Evolutionary conservation across 1,140 invertebrate species (phyloP).

Genomic region (Ladona fulva): DNA sequence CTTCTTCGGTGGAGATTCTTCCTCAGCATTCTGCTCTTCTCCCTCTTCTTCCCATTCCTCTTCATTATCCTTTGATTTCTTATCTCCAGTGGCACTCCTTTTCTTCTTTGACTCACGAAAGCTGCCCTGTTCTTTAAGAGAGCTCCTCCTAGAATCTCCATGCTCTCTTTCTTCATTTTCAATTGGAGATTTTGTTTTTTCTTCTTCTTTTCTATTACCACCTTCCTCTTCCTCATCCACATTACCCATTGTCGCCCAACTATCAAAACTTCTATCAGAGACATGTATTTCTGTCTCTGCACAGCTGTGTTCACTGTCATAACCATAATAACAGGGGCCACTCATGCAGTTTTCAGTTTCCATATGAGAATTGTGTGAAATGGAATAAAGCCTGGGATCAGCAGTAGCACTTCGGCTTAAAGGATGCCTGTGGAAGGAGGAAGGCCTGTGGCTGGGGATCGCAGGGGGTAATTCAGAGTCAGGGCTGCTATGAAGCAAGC

Average conservation of each 20-base stretch:
- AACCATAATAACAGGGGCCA: slow-evolving; percentile 32
- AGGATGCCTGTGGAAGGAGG: not conserved
- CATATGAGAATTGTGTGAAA: not conserved
- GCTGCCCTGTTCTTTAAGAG: not conserved
- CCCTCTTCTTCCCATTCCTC: not conserved
- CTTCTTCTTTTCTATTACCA: not conserved
- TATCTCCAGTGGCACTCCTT: not conserved
- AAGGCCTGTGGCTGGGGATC: not conserved
- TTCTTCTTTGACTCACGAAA: not conserved
- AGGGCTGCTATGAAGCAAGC: slow-evolving; percentile 2
- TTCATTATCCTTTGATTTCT: not conserved
- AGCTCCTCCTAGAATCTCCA: not conserved
- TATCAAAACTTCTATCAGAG: slow-evolving; percentile 18
- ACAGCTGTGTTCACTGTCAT: slow-evolving; percentile 37
- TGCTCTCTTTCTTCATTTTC: not conserved
- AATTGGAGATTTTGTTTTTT: not conserved
- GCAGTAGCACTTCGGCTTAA: not conserved
- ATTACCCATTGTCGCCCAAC: not conserved
- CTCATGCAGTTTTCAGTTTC: not conserved
- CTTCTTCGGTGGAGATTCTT: not conserved
- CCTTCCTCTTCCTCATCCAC: not conserved
- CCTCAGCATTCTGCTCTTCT: not conserved
- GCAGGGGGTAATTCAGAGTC: not conserved
- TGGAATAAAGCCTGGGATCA: not conserved
- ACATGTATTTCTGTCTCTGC: slow-evolving; percentile 32